These are phyloP conservation scores for Aleadryas rufinucha DNA, from an alignment of 2,113 vertebrate species.

Conservation along the genomic window DNA sequence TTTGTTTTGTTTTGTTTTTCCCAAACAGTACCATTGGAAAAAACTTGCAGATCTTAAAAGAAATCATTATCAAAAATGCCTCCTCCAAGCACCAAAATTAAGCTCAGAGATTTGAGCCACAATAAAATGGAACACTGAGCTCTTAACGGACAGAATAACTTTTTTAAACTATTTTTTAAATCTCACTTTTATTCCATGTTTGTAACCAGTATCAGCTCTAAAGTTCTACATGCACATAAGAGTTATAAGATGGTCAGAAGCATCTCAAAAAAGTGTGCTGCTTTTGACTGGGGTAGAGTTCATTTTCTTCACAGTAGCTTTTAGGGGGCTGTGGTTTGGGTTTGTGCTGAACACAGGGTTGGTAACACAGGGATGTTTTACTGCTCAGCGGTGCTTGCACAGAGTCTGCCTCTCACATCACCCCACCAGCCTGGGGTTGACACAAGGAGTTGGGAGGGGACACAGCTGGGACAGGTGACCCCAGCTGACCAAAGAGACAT, in stretches of 20 bases:
- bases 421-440: neutral
- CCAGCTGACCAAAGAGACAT: neutral
- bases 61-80: neutral
- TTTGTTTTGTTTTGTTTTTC: neutral
- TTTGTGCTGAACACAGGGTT: neutral
- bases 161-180: neutral
- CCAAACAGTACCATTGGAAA: neutral
- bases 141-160: neutral
- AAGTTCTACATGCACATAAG: accelerated
- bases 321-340: neutral
- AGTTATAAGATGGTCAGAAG: neutral
- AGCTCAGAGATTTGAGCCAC: neutral
- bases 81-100: neutral
- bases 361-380: neutral
- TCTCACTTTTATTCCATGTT: neutral
- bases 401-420: neutral
- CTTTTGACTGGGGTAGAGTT: neutral
- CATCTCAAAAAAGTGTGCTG: neutral
- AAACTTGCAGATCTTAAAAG: neutral
- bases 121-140: neutral
- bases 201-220: neutral
- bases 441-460: neutral
- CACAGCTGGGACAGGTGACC: neutral
- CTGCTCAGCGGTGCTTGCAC: neutral
- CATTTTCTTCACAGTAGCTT: neutral